Evolutionary conservation across 2,888 invertebrate species (phyloP).

Genomic region (Papilio gigon): DNA sequence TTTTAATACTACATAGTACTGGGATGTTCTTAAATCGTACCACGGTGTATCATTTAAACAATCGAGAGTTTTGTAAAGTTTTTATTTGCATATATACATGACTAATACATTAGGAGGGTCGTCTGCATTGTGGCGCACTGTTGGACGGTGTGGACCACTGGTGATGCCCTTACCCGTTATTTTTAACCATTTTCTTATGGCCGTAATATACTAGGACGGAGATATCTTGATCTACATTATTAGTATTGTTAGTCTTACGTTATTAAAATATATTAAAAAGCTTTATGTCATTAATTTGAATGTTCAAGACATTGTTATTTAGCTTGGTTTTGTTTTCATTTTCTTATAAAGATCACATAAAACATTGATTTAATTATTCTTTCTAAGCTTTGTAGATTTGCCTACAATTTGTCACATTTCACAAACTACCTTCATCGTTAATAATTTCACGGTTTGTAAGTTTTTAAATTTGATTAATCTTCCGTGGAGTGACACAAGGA

Average conservation of each 20-base stretch:
- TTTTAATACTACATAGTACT: no score
- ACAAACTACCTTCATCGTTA: neutral
- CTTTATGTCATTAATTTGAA: no score
- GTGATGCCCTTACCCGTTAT: constrained; percentile 48
- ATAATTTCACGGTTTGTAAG: constrained; percentile 38
- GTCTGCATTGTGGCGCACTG: constrained; percentile 47
- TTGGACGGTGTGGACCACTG: constrained; percentile 46
- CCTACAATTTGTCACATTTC: no score
- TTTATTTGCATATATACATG: constrained; percentile 14
- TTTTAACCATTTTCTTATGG: constrained; percentile 47
- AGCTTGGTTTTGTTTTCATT: no score
- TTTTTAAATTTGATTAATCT: constrained; percentile 6
- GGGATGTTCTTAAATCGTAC: neutral
- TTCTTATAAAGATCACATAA: no score
- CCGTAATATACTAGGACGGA: constrained; percentile 39
- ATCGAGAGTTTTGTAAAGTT: neutral
- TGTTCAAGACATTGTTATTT: no score
- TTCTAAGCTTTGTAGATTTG: no score
- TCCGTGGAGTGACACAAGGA: constrained; percentile 50
- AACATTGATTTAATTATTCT: no score
- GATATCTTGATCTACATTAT: constrained; percentile 44
- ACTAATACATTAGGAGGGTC: constrained; percentile 47
- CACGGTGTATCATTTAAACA: neutral
- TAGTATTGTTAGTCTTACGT: no score
- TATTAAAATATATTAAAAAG: no score